Conservation (phyloP, 2,888 invertebrate species). For the Rhimphoctona megacephalus region DNA sequence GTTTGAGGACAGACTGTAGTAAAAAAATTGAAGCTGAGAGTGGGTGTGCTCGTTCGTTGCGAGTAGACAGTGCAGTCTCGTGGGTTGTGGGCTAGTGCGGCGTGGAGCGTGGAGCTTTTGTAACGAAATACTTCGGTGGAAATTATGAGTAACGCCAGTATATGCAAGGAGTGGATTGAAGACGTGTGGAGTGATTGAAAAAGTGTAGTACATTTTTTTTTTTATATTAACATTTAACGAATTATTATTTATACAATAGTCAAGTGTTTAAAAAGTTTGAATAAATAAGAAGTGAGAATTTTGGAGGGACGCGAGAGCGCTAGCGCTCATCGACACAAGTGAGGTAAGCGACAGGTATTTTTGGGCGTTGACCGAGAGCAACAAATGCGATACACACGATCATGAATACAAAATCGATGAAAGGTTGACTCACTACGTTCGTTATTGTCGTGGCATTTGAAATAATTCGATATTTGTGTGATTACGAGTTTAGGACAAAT, state of each 20-base stretch:
- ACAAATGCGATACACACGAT: slow-evolving; percentile 31
- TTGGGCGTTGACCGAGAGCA: slow-evolving; percentile 75
- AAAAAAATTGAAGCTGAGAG: slow-evolving; percentile 12
- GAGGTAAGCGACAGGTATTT: slow-evolving; percentile 74
- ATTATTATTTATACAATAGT: slow-evolving; percentile 9
- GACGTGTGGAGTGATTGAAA: slow-evolving; percentile 46
- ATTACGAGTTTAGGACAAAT: not conserved
- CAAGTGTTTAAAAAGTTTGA: not conserved
- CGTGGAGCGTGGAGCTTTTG: slow-evolving; percentile 30
- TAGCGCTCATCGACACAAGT: slow-evolving; percentile 62
- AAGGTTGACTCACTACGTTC: slow-evolving; percentile 4
- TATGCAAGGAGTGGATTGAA: slow-evolving; percentile 38
- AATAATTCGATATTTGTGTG: not conserved
- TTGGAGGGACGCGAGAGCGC: slow-evolving; percentile 57
- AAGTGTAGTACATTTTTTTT: slow-evolving; percentile 17
- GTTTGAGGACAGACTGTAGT: slow-evolving; percentile 10
- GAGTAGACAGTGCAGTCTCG: slow-evolving; percentile 24
- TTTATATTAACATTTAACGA: not conserved
- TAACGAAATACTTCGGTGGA: slow-evolving; percentile 24
- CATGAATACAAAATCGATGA: not conserved
- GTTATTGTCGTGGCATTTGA: not conserved
- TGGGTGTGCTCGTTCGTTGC: slow-evolving; percentile 40
- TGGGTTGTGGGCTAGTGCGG: slow-evolving; percentile 22
- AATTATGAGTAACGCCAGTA: slow-evolving; percentile 52
- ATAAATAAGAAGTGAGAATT: slow-evolving; percentile 12